Conservation (phyloP, 2,888 invertebrate species). For the Catocala sponsa region DNA sequence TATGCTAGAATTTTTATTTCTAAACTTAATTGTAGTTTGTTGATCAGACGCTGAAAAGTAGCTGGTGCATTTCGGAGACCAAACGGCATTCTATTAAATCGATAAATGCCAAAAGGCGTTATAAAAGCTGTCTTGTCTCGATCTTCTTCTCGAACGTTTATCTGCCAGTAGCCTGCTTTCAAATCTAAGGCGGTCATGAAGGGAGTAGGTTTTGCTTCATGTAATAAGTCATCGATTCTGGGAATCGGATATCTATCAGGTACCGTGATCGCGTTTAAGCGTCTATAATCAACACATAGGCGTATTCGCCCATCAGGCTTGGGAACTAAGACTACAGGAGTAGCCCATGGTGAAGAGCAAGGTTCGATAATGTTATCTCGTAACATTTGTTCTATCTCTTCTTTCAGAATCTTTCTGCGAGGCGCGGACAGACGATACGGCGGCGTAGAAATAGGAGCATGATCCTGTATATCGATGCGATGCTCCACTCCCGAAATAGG, state of each 20-base stretch:
- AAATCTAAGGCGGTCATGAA: conserved; percentile 2
- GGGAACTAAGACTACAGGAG: conserved; percentile 2
- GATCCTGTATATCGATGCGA: not conserved
- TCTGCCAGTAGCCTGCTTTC: conserved; percentile 4
- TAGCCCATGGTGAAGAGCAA: conserved; percentile 5
- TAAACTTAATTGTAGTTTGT: too few relatives aligned
- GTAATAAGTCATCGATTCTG: conserved; percentile 2
- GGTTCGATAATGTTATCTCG: conserved; percentile 2
- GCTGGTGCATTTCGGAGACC: not conserved
- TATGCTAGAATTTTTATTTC: too few relatives aligned
- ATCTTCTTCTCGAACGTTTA: conserved; percentile 1
- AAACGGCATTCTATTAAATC: not conserved
- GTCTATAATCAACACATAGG: conserved; percentile 6
- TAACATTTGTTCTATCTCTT: conserved; percentile 11
- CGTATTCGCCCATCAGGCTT: not conserved
- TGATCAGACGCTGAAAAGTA: too few relatives aligned
- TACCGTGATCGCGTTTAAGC: not conserved
- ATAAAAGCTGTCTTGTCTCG: conserved; percentile 5
- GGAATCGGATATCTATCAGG: not conserved
- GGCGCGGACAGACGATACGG: conserved; percentile 4
- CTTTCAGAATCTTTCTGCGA: not conserved
- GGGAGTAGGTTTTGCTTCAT: not conserved
- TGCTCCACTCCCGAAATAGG: not conserved
- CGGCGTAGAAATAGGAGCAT: conserved; percentile 3
- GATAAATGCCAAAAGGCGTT: not conserved